Percentiles rank a stretch among this genome's conserved stretches.
phyloP scores from a whole-genome alignment of 2,888 invertebrate species.

The Standfussiana lucernea region DNA sequence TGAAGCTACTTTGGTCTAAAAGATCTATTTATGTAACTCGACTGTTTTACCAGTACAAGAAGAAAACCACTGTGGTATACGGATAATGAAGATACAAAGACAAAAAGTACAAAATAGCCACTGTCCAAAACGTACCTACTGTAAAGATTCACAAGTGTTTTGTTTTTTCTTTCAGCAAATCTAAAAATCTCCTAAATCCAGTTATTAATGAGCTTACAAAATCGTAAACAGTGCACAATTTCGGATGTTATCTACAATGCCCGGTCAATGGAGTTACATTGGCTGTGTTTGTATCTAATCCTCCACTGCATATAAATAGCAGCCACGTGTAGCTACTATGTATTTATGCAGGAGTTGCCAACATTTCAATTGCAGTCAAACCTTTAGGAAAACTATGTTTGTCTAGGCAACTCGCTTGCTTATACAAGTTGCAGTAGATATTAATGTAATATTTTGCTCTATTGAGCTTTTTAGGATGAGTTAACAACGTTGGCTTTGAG shows the following conservation, averaged over 20 bases:
- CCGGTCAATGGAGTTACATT: slow-evolving; percentile 44
- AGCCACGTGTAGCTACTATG: slow-evolving; percentile 52
- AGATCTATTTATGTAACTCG: background rate
- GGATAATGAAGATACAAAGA: background rate
- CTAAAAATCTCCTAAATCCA: slow-evolving; percentile 9
- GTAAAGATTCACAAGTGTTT: background rate
- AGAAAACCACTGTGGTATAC: background rate
- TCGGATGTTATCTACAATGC: slow-evolving; percentile 25
- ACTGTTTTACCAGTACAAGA: background rate
- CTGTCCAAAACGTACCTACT: background rate
- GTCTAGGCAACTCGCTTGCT: background rate
- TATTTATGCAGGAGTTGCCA: slow-evolving; percentile 8
- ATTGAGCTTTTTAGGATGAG: too few species aligned
- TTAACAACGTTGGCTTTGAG: too few species aligned
- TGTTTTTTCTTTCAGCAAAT: background rate
- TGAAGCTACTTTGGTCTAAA: background rate
- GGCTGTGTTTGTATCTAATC: slow-evolving; percentile 39
- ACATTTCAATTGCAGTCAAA: background rate
- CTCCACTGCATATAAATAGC: slow-evolving; percentile 42
- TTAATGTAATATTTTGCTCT: background rate
- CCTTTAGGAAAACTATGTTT: background rate
- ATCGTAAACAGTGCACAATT: slow-evolving; percentile 8
- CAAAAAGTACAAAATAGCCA: background rate
- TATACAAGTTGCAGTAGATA: too few species aligned
- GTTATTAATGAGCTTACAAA: background rate